Base-by-base conservation (phyloP, 2,888 invertebrate species). In the Cataglyphis albicans region DNA sequence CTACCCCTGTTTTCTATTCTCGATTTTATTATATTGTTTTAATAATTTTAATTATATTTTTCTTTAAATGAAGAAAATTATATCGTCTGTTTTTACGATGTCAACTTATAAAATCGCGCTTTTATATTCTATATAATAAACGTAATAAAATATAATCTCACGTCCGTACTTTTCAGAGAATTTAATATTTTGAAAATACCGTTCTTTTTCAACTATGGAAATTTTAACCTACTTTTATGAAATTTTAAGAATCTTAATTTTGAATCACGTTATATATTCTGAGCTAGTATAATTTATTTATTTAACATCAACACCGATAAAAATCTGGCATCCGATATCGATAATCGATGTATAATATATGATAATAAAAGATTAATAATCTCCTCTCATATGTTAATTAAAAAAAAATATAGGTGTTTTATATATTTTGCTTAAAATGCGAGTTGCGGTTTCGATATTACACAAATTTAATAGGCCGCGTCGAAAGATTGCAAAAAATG, bases 381-480 rank as follows among this genome's bases (percentile, higher is more conserved):
- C 48, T 80, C 18, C 4, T 38, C 4, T 38, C 44, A 21, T 70
- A 35, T 72, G 44, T 80, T 48, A 59, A 72, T 70, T 68, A 35
- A 78, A 68, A 78, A 41, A 21, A 12, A 44, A 48, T 12, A 35
- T 70, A 7, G 59, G 44, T 18, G 44, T 44, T 59, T 29, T 1
- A 2, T 32, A 12, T 32, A 10, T 35, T 21, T 7, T 25, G 25
- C 12, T 35, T 25, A 35, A 72, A 59, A 41, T 29, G 44, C 15
- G n/a, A 70, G 32, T 35, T 64, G 78, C 59, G 59, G 78, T 72
- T 44, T 70, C 25, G 57, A 7, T 68, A 41, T 57, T 70, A 57
- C 41, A 44, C 78, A 59, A 78, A 78, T 78, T 70, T 59, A 59
- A 78, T 70, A 29, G 59, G 12, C 38, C 18, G 72, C 59, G 32